Conservation (phyloP, 2,888 invertebrate genomes). For the Yponomeuta sedellus region DNA sequence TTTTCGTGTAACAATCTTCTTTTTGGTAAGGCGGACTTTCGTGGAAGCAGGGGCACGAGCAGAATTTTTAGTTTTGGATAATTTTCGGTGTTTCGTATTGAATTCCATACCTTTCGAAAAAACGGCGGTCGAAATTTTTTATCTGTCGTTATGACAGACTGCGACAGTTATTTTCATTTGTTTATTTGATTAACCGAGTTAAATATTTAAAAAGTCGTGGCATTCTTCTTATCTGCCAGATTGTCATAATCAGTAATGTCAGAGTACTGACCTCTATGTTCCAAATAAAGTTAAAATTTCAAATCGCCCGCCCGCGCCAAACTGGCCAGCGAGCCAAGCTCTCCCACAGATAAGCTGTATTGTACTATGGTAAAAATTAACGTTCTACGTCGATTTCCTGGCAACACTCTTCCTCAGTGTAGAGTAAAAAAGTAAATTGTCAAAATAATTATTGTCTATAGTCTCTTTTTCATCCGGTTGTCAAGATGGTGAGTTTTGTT, state of each 20-base stretch:
- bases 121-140: constrained; percentile 72
- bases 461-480: constrained; percentile 79
- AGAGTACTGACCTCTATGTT: not conserved
- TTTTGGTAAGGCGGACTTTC: constrained; percentile 63
- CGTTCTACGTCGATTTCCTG: constrained; percentile 15
- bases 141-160: constrained; percentile 67
- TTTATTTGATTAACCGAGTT: constrained; percentile 34
- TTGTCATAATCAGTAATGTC: not conserved
- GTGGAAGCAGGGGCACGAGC: constrained; percentile 62
- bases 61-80: constrained; percentile 73
- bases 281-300: not conserved
- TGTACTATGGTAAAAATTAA: not conserved
- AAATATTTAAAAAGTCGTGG: not conserved
- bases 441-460: constrained; percentile 55
- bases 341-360: too few species aligned
- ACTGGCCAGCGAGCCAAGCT: too few species aligned
- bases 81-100: constrained; percentile 75
- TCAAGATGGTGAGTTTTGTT: constrained; percentile 80
- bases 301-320: not conserved
- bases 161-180: constrained; percentile 47
- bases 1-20: constrained; percentile 61
- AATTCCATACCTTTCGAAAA: constrained; percentile 76
- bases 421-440: constrained; percentile 31
- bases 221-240: not conserved
- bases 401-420: constrained; percentile 30